These are phyloP conservation scores for Coryphaenoides rupestris DNA, from an alignment of 2,113 vertebrate species.

Conservation along the genomic window DNA sequence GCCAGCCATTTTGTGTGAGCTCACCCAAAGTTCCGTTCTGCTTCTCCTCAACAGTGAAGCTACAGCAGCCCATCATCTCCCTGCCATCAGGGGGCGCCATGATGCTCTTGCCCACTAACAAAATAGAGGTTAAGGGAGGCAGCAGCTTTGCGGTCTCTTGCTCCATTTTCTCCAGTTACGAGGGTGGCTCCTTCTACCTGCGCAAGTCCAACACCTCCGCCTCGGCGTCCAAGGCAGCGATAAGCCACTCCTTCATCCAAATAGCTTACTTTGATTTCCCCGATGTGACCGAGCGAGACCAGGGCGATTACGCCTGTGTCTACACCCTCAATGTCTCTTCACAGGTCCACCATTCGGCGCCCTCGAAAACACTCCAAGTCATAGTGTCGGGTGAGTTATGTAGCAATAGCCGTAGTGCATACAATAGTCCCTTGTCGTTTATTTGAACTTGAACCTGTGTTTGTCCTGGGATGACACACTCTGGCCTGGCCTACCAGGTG, in stretches of 20 bases:
- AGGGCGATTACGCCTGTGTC: slow-evolving; percentile 49
- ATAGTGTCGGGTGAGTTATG: slow-evolving; percentile 39
- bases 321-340: slow-evolving; percentile 53
- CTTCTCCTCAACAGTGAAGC: slow-evolving; percentile 37
- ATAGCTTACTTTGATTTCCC: slow-evolving; percentile 53
- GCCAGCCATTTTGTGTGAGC: too few relatives aligned
- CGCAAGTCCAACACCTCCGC: slow-evolving; percentile 13
- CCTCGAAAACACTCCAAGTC: slow-evolving; percentile 51
- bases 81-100: slow-evolving; percentile 45
- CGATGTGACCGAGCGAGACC: slow-evolving; percentile 23
- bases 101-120: slow-evolving; percentile 53
- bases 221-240: background rate
- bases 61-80: slow-evolving; percentile 54
- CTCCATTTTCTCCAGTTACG: slow-evolving; percentile 40
- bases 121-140: slow-evolving; percentile 41
- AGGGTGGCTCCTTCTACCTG: slow-evolving; percentile 51
- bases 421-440: too few relatives aligned
- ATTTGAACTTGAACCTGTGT: too few relatives aligned
- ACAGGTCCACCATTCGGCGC: slow-evolving; percentile 25
- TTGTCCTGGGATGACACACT: too few relatives aligned
- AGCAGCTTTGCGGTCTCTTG: slow-evolving; percentile 53
- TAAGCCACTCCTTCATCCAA: slow-evolving; percentile 43
- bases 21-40: background rate
- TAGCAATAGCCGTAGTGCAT: too few relatives aligned
- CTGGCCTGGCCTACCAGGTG: too few relatives aligned